Base-by-base conservation (phyloP, 23 tunicate species). In the Oikopleura vanhoeffeni region DNA sequence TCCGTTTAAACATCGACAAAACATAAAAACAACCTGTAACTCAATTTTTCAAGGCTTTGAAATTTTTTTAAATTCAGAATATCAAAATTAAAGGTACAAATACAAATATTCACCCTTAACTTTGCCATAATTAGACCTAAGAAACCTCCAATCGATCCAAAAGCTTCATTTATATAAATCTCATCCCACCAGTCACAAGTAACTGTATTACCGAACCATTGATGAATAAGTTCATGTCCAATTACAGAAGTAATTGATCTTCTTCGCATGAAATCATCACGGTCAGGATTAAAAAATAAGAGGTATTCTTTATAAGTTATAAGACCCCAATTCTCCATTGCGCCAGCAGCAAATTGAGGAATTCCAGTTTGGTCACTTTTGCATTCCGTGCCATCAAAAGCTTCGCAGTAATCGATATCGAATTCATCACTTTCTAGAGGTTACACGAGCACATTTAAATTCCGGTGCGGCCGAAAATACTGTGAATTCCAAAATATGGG, bases 301-400 rank as follows among this genome's bases (percentile, higher is more conserved):
- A 13, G 35, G 38, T 71, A 71, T 38, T 71, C 79, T 88, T 90
- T 71, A 85, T 95, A 95, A 39, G 99, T 95, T 0, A 95, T 89
- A 40, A 95, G 87, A 1, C 99, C 99, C 99, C 99, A 95, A 87
- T 95, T 95, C 60, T 95, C 99, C 99, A 95, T 95, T 0, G 99
- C 99, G 1, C 99, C 96, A 40, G 96, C 91, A 39, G 86, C 67
- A 84, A 90, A 95, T 71, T 95, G 91, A 60, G 99, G 91, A 57
- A 95, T 91, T 0, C 97, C 99, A 58, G 91, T 88, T 77, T 91
- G 84, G 79, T 95, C 79, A 13, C 34, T 71, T 71, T 71, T 71
- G 35, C 79, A 71, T 18, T 33, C 36, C 27, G 2, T 71, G 2
- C 32, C 79, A 18, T 71, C 32, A 30, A 71, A 71, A 24, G 79